Base-by-base conservation (phyloP, 2,113 vertebrate species). In the Fregata magnificens region DNA sequence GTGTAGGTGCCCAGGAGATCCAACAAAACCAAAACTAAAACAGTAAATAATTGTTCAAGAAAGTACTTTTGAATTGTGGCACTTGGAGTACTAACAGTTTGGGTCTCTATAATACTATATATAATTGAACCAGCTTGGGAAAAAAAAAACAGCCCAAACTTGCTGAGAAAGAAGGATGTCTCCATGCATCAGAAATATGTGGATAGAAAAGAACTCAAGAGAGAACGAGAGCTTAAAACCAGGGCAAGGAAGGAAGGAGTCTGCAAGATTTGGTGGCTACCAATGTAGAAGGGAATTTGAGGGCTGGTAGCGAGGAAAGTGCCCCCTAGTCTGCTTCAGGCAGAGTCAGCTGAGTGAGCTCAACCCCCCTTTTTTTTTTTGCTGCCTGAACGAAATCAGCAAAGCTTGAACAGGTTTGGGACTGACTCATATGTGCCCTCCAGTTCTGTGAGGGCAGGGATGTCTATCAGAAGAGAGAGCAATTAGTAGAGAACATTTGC, bases 51-150 rank as follows among this genome's bases (percentile, higher is more conserved):
- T 86, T 91, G 55, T 79, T 80, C 78, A 95, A 50, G 79, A 89
- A 92, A 93, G 17, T 70, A 69, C 69, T 90, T 96, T 42, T 88
- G 87, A 92, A 88, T 93, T 86, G 87, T 92, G 82, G 29, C 72
- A 79, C 79, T 92, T 90, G 74, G 31, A 95, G 21, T 69, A 84
- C 83, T 83, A 87, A 78, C 7, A 31, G 47, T 85, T 95, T 86
- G 79, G 40, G n/a, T 86, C n/a, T 74, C 49, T 76, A 34, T 58
- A 84, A 82, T 66, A 71, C 53, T 29, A 26, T 88, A 81, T 52
- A 5, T 71, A 90, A 91, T 94, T 93, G 71, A 86, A 36, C 13
- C 19, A 86, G 4, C 53, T 82, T 66, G 31, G 56, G 24, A 8
- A 13, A 45, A 45, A 63, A 70, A 76, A 66, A 45, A 47, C 8